These are phyloP conservation scores for Cydia amplana DNA, from an alignment of 1,140 invertebrate species.

Conservation along the genomic window DNA sequence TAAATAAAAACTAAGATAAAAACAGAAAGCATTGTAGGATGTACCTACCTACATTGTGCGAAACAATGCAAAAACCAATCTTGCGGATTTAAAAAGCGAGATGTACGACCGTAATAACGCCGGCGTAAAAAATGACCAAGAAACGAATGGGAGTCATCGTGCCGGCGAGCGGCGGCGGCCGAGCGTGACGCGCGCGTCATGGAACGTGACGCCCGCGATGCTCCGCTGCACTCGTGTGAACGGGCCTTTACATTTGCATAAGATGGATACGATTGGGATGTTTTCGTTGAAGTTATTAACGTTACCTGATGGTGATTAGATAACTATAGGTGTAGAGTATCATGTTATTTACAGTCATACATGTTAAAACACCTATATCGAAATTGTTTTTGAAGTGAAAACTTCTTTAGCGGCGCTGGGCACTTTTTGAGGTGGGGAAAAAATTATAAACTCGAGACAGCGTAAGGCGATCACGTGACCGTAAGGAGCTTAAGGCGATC, in stretches of 20 bases:
- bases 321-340: constrained; percentile 3
- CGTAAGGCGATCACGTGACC: no score
- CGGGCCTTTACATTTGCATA: constrained; percentile 62
- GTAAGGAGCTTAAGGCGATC: no score
- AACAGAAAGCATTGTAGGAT: background rate
- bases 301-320: background rate
- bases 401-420: no score
- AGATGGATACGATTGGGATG: constrained; percentile 18
- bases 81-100: constrained; percentile 57
- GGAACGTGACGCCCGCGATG: constrained; percentile 46
- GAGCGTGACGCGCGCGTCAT: constrained; percentile 48
- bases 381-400: no score
- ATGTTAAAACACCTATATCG: no score
- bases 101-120: constrained; percentile 45
- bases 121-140: constrained; percentile 46
- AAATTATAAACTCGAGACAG: no score
- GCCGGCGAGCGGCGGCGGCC: constrained; percentile 56
- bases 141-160: constrained; percentile 50
- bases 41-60: no score
- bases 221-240: constrained; percentile 48
- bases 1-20: constrained; percentile 1
- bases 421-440: no score
- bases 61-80: constrained; percentile 35
- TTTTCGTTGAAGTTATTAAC: constrained; percentile 10
- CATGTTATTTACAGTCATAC: background rate